Base-by-base conservation (phyloP, 1,140 invertebrate species). In the Aleiodes sp. region DNA sequence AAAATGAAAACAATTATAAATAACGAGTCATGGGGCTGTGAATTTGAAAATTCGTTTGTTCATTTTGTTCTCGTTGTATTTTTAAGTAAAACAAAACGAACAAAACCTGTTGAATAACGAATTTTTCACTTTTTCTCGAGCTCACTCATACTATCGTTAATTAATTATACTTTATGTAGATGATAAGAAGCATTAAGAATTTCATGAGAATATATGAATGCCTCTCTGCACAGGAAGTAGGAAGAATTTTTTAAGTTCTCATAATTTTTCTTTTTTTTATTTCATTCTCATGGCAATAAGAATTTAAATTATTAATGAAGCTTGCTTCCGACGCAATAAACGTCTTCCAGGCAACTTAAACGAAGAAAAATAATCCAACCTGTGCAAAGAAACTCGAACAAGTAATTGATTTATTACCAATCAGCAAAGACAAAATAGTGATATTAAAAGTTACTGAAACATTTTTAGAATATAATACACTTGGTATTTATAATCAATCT, bases 351-450 rank as follows among this genome's bases (percentile, higher is more conserved):
- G n/a, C n/a, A n/a, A n/a, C n/a, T 3, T 59, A 68, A 68, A 62
- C 12, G n/a, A 56, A 14, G 31, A n/a, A 63, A 46, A 66, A 41
- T 8, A 10, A 26, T 39, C 24, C 8, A 10, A 39, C 21, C 26
- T 26, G 63, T 33, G 52, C 12, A 19, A 21, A 52, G 31, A 24
- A 28, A 29, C 9, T 41, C 21, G 35, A 21, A 63, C 14, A 65
- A n/a, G n/a, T n/a, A n/a, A 28, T 63, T 26, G 28, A 59, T 29
- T 16, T 56, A 61, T 21, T 59, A 71, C 56, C 73, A 63, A 74
- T 63, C 37, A 69, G 69, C 39, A 65, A 71, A 75, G 73, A 75
- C 71, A 73, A n/a, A 69, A 75, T 75, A 75, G 71, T 73, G 74
- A 75, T 75, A 70, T 29, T 73, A 71, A 14, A 29, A 59, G 56